A percentile compares a stretch with the other conserved stretches of the same genome.
These are phyloP conservation scores for Mobula birostris DNA, from an alignment of 2,113 vertebrate genomes.

Conservation along the genomic window DNA sequence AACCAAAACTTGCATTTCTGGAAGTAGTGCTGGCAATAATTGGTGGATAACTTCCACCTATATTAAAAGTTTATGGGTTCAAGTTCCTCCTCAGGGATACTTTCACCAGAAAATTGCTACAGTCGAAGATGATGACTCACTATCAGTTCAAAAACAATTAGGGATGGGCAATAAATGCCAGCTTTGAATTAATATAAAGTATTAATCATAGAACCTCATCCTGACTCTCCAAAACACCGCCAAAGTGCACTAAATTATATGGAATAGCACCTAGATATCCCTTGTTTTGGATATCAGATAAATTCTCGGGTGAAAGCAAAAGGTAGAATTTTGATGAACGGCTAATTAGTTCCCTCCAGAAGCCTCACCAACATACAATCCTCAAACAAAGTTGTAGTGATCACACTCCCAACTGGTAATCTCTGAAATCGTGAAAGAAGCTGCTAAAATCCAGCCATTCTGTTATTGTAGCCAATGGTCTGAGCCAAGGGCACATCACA, in stretches of 20 bases:
- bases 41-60: background rate
- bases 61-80: background rate
- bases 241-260: no score
- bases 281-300: no score
- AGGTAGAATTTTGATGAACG: background rate
- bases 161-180: no score
- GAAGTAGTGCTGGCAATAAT: background rate
- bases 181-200: no score
- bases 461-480: background rate
- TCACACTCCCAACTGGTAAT: background rate
- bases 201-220: no score
- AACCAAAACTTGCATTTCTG: background rate
- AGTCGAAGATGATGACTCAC: no score
- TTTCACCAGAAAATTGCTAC: no score
- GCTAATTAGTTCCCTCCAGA: background rate
- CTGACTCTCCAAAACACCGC: no score
- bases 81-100: no score
- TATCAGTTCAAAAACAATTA: no score
- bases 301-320: background rate
- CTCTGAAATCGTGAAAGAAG: background rate
- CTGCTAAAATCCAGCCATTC: background rate
- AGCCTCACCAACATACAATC: background rate
- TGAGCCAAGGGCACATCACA: background rate
- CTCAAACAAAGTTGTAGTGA: background rate
- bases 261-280: no score